Base-by-base conservation (phyloP, 2,888 invertebrate species). In the Opisthograptis luteolata region DNA sequence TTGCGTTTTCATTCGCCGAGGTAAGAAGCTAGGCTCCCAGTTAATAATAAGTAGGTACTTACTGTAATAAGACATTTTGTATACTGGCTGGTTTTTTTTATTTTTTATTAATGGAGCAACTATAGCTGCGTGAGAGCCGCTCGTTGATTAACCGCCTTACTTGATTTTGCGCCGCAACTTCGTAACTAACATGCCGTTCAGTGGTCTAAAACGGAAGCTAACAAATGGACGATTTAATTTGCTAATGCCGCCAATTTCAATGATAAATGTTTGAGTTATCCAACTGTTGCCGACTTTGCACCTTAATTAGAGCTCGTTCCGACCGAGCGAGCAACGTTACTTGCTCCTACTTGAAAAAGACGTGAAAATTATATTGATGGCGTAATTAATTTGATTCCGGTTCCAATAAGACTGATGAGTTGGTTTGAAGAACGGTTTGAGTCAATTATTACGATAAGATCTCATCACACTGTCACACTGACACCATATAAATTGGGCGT, bases 151-250 rank as follows among this genome's bases (percentile, higher is more conserved):
- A n/a, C n/a, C n/a, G n/a, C n/a, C n/a, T n/a, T n/a, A n/a, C n/a
- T 30, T 14, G 25, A 14, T 30, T 10, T 30, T 27, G 27, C 19
- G 39, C 28, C 41, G 34, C 52, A 54, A 47, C 37, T 55, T 43
- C 44, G 9, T 57, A 49, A 52, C 37, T 54, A 57, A 49, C 51
- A 46, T 49, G 54, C 49, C 41, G 44, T 54, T 48, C 32, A 48
- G 39, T 46, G 42, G 35, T 39, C 34, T 24, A 22, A 39, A 20
- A 37, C 37, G 41, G 34, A 36, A 45, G 46, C 47, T 56, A 56
- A 55, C 55, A 48, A 58, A 55, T 52, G 56, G 45, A 53, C 55
- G 48, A 58, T 58, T 61, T 57, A 61, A 58, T 58, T 61, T 47
- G 52, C 58, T 53, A 57, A 61, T 58, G 52, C 50, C 40, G 32